Evolutionary conservation across 2,888 invertebrate genomes (phyloP).

Genomic region (Mesorhabditis sp.): DNA sequence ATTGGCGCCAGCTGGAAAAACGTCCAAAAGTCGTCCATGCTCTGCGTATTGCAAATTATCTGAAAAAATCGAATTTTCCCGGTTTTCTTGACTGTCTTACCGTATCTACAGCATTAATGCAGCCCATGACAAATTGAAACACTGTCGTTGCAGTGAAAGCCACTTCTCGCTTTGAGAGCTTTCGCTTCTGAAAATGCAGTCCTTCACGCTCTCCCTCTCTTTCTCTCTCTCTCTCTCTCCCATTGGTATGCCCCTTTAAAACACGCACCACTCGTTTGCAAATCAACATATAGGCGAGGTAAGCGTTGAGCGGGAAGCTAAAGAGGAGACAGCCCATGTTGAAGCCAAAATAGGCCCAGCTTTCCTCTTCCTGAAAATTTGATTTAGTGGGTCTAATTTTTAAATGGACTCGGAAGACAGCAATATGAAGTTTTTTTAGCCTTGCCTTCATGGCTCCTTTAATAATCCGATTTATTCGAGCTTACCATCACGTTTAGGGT

Average conservation of each 20-base stretch:
- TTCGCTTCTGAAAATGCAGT: not conserved
- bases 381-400: too few relatives aligned
- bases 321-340: conserved; percentile 6
- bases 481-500: not conserved
- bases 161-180: not conserved
- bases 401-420: too few relatives aligned
- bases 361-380: not conserved
- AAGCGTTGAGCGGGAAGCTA: not conserved
- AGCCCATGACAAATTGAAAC: not conserved
- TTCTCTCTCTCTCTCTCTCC: too few relatives aligned
- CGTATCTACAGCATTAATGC: conserved; percentile 2
- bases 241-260: not conserved
- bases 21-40: not conserved
- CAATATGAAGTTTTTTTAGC: too few relatives aligned
- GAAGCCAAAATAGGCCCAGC: not conserved
- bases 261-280: not conserved
- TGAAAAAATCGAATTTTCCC: not conserved
- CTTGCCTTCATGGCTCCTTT: too few relatives aligned
- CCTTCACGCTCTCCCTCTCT: too few relatives aligned
- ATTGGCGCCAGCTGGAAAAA: not conserved
- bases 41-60: not conserved
- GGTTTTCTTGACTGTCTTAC: not conserved
- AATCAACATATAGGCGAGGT: not conserved
- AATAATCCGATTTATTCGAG: not conserved
- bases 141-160: not conserved